Conservation (phyloP, 2,113 vertebrate genomes). For the Cynocephalus volans region DNA sequence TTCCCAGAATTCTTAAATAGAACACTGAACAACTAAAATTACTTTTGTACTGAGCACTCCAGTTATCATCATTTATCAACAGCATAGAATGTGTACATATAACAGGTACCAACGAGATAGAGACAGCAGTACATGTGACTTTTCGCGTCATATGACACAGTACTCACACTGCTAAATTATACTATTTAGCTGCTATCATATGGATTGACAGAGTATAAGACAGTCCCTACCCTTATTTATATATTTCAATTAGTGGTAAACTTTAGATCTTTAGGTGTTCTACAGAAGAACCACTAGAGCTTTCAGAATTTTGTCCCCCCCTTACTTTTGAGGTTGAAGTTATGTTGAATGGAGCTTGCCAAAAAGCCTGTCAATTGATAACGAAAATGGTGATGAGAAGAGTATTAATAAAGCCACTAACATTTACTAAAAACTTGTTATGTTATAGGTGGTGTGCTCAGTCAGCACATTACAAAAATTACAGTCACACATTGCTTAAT, state of each 20-base stretch:
- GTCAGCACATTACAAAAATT: not conserved
- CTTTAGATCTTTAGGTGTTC: not conserved
- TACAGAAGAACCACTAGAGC: not conserved
- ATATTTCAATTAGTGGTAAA: not conserved
- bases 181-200: not conserved
- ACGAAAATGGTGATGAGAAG: not conserved
- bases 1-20: not conserved
- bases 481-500: too few relatives aligned
- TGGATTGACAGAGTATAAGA: not conserved
- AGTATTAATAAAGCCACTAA: not conserved
- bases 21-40: not conserved
- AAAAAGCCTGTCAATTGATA: not conserved
- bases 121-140: not conserved
- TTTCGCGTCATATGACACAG: not conserved
- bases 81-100: fast-evolving
- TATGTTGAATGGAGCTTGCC: not conserved
- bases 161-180: not conserved
- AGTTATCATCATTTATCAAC: not conserved
- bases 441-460: not conserved
- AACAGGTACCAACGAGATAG: not conserved
- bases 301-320: not conserved
- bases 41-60: not conserved
- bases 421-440: not conserved
- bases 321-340: not conserved
- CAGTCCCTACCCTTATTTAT: not conserved